Percentiles rank a stretch among this genome's conserved stretches.
Conservation (phyloP, 2,113 vertebrate genomes). For the Pipa parva region DNA sequence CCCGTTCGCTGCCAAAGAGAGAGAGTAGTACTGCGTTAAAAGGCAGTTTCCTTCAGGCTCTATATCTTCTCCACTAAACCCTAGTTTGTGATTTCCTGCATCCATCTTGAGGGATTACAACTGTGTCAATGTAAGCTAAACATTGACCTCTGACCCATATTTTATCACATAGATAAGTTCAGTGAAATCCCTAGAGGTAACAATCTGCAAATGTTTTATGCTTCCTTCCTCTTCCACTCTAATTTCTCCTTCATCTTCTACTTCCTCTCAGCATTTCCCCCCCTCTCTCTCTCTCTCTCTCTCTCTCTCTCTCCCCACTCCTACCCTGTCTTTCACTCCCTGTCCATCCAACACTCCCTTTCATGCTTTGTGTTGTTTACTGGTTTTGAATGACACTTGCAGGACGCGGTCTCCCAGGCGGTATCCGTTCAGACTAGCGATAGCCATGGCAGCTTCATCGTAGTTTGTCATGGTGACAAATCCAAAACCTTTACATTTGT, state of each 20-base stretch:
- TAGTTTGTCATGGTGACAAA: conserved; percentile 99
- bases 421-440: conserved; percentile 93
- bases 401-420: conserved; percentile 90
- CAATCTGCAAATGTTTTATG: background rate
- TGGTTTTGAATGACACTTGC: conserved; percentile 98
- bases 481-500: conserved; percentile 97
- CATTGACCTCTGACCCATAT: background rate
- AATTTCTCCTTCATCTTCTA: background rate
- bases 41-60: background rate
- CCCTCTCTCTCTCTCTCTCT: background rate
- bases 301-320: background rate
- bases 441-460: conserved; percentile 94
- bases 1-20: conserved; percentile 18
- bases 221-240: background rate
- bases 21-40: background rate
- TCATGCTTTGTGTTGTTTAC: conserved; percentile 98
- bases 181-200: background rate
- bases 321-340: background rate
- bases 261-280: background rate
- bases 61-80: background rate
- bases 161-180: background rate
- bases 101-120: background rate
- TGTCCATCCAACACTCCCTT: conserved; percentile 25
- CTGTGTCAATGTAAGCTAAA: no score
- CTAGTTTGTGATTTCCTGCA: background rate